Percentiles rank a stretch among this genome's conserved stretches.
These are phyloP conservation scores for Callipepla squamata DNA, from an alignment of 2,113 vertebrate species.

Conservation along the genomic window DNA sequence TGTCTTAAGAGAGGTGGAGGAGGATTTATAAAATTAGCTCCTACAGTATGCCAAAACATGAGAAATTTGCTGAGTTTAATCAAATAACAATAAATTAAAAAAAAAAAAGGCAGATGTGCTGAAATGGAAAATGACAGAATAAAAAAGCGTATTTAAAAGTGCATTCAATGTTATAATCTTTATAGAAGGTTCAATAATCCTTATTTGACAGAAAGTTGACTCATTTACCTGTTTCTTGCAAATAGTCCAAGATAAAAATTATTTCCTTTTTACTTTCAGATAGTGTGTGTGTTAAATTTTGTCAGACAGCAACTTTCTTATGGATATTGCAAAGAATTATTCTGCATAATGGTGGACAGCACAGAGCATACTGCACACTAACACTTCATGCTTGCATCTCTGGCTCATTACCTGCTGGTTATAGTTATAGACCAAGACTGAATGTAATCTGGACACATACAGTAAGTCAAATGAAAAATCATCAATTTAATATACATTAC, in stretches of 20 bases:
- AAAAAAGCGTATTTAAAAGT: not conserved
- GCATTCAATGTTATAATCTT: not conserved
- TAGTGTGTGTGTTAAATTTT: not conserved
- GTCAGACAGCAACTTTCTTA: not conserved
- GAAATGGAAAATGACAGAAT: not conserved
- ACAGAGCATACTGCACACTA: not conserved
- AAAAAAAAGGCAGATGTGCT: not conserved
- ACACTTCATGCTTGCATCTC: not conserved
- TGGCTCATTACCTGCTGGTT: not conserved
- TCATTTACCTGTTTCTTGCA: not conserved
- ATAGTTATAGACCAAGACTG: not conserved
- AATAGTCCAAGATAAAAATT: not conserved
- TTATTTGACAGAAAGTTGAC: not conserved
- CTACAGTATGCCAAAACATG: not conserved
- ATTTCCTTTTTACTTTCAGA: not conserved
- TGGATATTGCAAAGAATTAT: not conserved
- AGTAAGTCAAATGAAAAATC: conserved; percentile 30
- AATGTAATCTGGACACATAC: not conserved
- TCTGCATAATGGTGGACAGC: not conserved
- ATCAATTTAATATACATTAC: conserved; percentile 5
- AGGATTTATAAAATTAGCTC: not conserved
- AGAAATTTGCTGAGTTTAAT: not conserved
- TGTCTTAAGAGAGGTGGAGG: not conserved
- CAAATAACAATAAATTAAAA: not conserved
- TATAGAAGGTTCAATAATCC: conserved; percentile 3